Evolutionary conservation across 2,113 vertebrate genomes (phyloP), one percentile per base, ranked within the genome.

Genomic region (Melanerpes aurifrons): DNA sequence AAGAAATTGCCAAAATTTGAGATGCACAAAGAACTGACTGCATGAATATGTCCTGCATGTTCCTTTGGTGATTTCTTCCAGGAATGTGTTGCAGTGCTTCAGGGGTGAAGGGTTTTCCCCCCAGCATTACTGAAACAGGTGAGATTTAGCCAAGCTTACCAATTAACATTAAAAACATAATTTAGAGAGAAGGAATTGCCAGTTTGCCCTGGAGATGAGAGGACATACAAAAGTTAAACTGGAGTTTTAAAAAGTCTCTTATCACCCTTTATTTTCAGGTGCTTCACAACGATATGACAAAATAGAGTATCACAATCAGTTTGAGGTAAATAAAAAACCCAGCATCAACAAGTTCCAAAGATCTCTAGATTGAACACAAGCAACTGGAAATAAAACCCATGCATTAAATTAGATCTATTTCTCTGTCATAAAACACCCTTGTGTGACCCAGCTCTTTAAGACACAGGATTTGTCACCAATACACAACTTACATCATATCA

Each of bases 261-360:
- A 53, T 37, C 31, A 69, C 75, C 82, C 29, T 95, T 96, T 95
- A 96, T 96, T 95, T 92, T 58, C 75, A 93, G 79, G 69, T 80
- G 75, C 47, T 73, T 91, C 63, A 82, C 15, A 87, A 70, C 0
- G 0, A 56, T 70, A 90, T 82, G 43, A 89, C 75, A 96, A 94
- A 93, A 90, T 92, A 88, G 95, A 82, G 68, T 77, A 85, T 71
- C 68, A 96, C 64, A 93, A 93, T 87, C 58, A 35, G 7, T 37
- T 94, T 85, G 40, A 63, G 25, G 58, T 29, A 77, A 91, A 88
- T 78, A 88, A 83, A 96, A 96, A 86, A 93, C 89, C 53, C 26
- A 75, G 0, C 66, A 89, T 82, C n/a, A 80, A 28, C 67, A 82
- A 68, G 15, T 85, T 83, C 43, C 25, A 74, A 67, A 80, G 68